These are phyloP conservation scores for Scomber japonicus DNA, from an alignment of 2,113 vertebrate genomes.

Conservation along the genomic window DNA sequence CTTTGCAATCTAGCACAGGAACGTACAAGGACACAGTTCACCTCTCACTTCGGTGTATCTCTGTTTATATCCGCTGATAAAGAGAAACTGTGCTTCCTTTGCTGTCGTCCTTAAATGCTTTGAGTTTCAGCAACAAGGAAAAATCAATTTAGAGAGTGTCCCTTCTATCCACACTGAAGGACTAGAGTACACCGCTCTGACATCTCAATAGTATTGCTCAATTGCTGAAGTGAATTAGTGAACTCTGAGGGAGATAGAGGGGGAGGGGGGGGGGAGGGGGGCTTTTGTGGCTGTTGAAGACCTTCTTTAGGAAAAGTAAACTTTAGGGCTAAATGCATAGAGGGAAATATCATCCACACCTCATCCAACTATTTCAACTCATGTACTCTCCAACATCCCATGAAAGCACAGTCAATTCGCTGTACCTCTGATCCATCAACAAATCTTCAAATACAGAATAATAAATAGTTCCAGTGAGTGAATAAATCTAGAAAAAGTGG, in stretches of 20 bases:
- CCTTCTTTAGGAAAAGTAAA: not conserved
- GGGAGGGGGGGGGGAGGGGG: not conserved
- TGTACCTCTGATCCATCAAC: slow-evolving; percentile 4
- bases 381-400: not conserved
- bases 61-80: slow-evolving; percentile 35
- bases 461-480: slow-evolving; percentile 40
- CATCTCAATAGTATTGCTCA: slow-evolving; percentile 61
- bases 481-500: slow-evolving; percentile 37
- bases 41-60: slow-evolving; percentile 20
- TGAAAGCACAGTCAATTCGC: not conserved
- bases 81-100: slow-evolving; percentile 25
- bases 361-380: not conserved
- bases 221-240: slow-evolving; percentile 50
- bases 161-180: slow-evolving; percentile 53
- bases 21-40: not conserved
- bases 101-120: slow-evolving; percentile 49
- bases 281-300: slow-evolving; percentile 7
- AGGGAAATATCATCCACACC: not conserved
- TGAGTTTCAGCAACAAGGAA: slow-evolving; percentile 51
- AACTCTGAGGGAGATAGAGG: not conserved
- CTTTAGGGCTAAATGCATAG: not conserved
- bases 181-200: slow-evolving; percentile 56
- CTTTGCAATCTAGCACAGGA: not conserved
- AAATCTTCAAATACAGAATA: slow-evolving; percentile 20
- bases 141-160: slow-evolving; percentile 71